These are phyloP conservation scores for Neolamprologus caudopunctatus DNA, from an alignment of 2,113 vertebrate genomes.

Conservation along the genomic window DNA sequence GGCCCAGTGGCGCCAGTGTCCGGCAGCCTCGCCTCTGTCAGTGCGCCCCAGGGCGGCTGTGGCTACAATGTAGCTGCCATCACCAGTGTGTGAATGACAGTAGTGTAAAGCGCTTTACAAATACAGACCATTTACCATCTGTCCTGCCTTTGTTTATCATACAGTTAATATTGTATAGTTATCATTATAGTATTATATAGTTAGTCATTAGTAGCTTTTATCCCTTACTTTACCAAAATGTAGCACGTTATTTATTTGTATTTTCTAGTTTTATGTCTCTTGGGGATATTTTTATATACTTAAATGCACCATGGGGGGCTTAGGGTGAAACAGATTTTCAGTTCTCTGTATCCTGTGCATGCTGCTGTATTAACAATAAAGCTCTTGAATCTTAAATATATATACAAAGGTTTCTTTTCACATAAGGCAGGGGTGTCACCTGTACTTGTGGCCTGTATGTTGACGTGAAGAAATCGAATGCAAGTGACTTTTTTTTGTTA, in stretches of 20 bases:
- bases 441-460: background rate
- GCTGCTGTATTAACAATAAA: rapidly evolving
- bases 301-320: background rate
- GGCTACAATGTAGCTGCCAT: too few species aligned
- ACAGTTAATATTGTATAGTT: rapidly evolving
- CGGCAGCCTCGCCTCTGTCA: too few species aligned
- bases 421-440: background rate
- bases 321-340: background rate
- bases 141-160: background rate
- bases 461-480: background rate
- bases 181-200: background rate
- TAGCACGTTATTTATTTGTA: rapidly evolving
- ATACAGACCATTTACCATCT: too few species aligned
- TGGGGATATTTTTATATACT: background rate
- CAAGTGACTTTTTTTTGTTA: background rate
- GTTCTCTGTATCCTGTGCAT: rapidly evolving
- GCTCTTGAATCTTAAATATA: background rate
- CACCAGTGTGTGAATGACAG: rapidly evolving
- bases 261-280: background rate
- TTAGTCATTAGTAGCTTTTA: background rate
- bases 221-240: background rate
- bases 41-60: too few species aligned
- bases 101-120: rapidly evolving
- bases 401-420: background rate
- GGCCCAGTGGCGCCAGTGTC: rapidly evolving